phyloP scores from a whole-genome alignment of 2,888 invertebrate genomes.

The Abscondita cerata region DNA sequence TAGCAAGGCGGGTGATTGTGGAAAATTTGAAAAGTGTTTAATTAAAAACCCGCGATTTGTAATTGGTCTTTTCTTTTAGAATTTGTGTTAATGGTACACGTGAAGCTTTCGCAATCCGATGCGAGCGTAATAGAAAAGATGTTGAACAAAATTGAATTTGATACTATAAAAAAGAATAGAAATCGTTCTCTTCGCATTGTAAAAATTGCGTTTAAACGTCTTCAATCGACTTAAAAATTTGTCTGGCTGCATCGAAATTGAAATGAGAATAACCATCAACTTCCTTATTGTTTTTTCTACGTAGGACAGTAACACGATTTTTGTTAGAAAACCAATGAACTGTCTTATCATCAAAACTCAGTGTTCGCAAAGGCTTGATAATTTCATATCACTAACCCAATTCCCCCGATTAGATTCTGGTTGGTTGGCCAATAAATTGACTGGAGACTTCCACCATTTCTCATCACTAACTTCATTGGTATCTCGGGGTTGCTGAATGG shows the following conservation, averaged over 20 bases:
- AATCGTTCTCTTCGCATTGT: constrained; percentile 18
- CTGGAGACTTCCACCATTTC: constrained; percentile 58
- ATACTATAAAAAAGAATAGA: constrained; percentile 24
- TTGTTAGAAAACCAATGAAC: constrained; percentile 53
- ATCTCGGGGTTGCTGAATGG: constrained; percentile 53
- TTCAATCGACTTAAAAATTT: constrained; percentile 27
- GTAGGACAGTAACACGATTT: constrained; percentile 53
- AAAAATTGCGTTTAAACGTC: constrained; percentile 27
- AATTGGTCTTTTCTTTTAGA: constrained; percentile 6
- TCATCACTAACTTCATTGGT: constrained; percentile 58
- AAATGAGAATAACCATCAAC: constrained; percentile 24
- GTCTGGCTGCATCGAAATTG: constrained; percentile 16
- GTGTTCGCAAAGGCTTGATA: constrained; percentile 52
- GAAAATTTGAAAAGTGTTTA: no score
- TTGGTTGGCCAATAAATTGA: constrained; percentile 60
- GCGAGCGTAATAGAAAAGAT: constrained; percentile 13
- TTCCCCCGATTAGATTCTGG: constrained; percentile 60
- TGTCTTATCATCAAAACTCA: constrained; percentile 58
- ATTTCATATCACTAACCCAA: constrained; percentile 60
- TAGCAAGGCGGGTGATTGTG: no score
- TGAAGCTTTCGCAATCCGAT: constrained; percentile 10
- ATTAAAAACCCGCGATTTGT: no score
- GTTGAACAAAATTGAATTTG: constrained; percentile 19
- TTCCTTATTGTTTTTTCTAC: constrained; percentile 36
- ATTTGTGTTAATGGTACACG: constrained; percentile 6